Evolutionary conservation across 2,888 invertebrate genomes (phyloP).

Genomic region (Nemotelus pantherinus): DNA sequence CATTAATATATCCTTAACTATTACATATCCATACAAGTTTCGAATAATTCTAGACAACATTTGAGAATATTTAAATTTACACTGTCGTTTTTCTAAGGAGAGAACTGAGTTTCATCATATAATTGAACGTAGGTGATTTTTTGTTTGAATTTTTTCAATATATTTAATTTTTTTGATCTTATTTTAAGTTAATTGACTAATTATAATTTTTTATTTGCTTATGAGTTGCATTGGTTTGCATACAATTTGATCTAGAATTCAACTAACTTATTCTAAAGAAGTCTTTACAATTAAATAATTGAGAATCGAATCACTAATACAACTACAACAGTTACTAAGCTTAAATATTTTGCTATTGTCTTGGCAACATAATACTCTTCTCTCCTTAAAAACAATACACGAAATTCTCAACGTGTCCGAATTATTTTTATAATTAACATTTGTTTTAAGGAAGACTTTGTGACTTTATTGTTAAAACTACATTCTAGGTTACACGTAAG

Average conservation of each 20-base stretch:
- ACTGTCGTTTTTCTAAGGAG: conserved; percentile 45
- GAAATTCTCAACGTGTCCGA: conserved; percentile 51
- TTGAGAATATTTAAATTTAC: conserved; percentile 49
- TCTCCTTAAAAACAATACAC: conserved; percentile 36
- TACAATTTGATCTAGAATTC: neutral
- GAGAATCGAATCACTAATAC: too few species aligned
- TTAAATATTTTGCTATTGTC: too few species aligned
- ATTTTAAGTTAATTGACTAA: conserved; percentile 37
- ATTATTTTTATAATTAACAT: conserved; percentile 52
- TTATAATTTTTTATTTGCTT: conserved; percentile 26
- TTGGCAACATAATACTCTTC: neutral
- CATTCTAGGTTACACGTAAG: neutral
- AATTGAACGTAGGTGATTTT: neutral
- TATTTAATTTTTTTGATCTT: too few species aligned
- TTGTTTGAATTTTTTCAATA: neutral
- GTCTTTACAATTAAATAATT: neutral
- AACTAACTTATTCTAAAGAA: conserved; percentile 25
- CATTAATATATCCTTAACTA: neutral
- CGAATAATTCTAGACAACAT: conserved; percentile 47
- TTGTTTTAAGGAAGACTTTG: conserved; percentile 53
- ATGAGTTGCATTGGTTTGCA: too few species aligned
- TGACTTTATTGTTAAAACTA: conserved; percentile 51
- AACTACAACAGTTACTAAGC: too few species aligned
- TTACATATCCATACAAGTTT: conserved; percentile 34
- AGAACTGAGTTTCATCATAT: conserved; percentile 1